Percentiles rank a stretch among this genome's conserved stretches.
These are phyloP conservation scores for Yasuhikotakia modesta DNA, from an alignment of 2,797 vertebrate genomes.

Conservation along the genomic window DNA sequence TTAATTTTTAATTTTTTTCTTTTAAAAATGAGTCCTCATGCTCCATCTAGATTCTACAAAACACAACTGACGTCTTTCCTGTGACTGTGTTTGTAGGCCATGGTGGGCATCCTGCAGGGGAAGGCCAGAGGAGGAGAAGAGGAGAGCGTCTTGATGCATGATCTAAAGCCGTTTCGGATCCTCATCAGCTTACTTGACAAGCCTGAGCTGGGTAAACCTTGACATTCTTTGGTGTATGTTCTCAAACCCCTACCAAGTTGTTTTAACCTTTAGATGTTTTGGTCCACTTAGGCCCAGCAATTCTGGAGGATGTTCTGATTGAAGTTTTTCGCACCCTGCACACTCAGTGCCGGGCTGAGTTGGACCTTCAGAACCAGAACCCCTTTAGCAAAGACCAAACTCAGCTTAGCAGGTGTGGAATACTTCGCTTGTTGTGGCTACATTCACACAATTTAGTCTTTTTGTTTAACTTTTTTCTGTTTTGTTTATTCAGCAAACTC, in stretches of 20 bases:
- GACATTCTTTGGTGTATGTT: not conserved
- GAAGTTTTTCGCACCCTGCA: slow-evolving; percentile 95
- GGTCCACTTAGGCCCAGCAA: slow-evolving; percentile 86
- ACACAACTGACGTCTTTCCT: no score
- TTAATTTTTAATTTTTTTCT: no score
- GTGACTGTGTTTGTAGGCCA: slow-evolving; percentile 80
- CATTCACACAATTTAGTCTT: not conserved
- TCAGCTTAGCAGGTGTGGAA: slow-evolving; percentile 91
- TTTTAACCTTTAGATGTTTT: not conserved
- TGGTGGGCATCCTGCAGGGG: slow-evolving; percentile 95
- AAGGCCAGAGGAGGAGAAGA: slow-evolving; percentile 88
- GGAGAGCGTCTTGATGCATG: slow-evolving; percentile 91
- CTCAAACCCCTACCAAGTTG: no score
- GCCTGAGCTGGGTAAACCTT: slow-evolving; percentile 56
- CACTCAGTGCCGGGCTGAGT: slow-evolving; percentile 90
- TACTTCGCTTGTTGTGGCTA: not conserved
- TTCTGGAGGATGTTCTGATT: slow-evolving; percentile 95
- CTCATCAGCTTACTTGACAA: slow-evolving; percentile 98
- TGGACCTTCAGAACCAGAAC: slow-evolving; percentile 90
- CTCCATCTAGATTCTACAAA: no score
- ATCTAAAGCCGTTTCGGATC: slow-evolving; percentile 97
- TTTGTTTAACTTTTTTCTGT: not conserved
- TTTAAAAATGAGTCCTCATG: no score
- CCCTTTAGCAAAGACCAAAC: slow-evolving; percentile 94
- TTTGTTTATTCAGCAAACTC: slow-evolving; percentile 83